Evolutionary conservation across 2,113 vertebrate genomes (phyloP).

Genomic region (Platichthys stellatus): DNA sequence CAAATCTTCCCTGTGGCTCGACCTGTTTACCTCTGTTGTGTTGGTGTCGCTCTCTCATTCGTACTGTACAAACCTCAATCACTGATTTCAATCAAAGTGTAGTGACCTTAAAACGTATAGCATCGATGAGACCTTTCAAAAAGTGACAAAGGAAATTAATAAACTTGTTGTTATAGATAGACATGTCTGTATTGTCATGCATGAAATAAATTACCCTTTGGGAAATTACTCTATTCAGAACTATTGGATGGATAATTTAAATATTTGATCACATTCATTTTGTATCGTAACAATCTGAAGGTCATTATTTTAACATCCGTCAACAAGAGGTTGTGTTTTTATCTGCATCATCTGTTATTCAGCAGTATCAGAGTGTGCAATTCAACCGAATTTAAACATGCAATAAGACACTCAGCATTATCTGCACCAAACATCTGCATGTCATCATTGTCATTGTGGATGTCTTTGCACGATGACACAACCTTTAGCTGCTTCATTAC

Average conservation of each 20-base stretch:
- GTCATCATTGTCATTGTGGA: background rate
- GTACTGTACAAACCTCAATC: conserved; percentile 29
- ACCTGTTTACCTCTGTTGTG: conserved; percentile 64
- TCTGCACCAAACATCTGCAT: background rate
- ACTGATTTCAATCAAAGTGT: conserved; percentile 17
- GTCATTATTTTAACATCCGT: background rate
- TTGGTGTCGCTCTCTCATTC: conserved; percentile 30
- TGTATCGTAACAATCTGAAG: background rate
- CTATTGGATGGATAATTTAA: background rate
- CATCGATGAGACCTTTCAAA: conserved; percentile 4
- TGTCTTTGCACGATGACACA: background rate
- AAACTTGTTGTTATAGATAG: background rate
- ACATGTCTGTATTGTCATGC: background rate
- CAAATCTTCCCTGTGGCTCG: conserved; percentile 43
- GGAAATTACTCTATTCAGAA: too few relatives aligned
- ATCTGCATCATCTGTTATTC: too few relatives aligned
- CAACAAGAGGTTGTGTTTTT: too few relatives aligned
- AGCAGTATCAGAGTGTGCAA: too few relatives aligned
- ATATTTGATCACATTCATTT: background rate
- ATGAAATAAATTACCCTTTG: too few relatives aligned
- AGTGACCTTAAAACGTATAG: conserved; percentile 18
- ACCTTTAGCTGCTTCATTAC: background rate
- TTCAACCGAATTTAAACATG: too few relatives aligned
- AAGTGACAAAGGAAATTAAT: background rate
- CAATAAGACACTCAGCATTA: background rate